Evolutionary conservation across 2,797 vertebrate genomes (phyloP), one percentile per base, ranked within the genome.

Genomic region (Graptemys geographica): DNA sequence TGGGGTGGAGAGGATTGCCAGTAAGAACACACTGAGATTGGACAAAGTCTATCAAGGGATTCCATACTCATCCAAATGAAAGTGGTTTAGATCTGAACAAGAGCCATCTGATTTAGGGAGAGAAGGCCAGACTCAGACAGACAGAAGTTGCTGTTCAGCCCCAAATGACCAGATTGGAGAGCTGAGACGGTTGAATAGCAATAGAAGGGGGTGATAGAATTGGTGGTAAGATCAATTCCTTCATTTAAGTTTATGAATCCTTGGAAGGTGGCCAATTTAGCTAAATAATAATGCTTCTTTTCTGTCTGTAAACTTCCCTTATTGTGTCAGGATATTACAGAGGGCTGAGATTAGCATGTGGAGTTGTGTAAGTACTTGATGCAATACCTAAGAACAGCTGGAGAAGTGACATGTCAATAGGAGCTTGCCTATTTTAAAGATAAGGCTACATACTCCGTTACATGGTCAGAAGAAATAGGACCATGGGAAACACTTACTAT

Each of bases 31-130:
- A 95, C 90, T 82, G 76, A 87, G 86, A 15, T 85, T 76, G 79
- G 87, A 88, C 85, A 88, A 96, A 95, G 96, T 97, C 92, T 97
- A 96, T 96, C 93, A 95, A 91, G 94, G 94, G 84, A 81, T 82
- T 28, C 47, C 62, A 76, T 80, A 93, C 90, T 96, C 96, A 93
- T 86, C 31, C 88, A 95, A 93, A 97, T 97, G 95, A 96, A 96
- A 94, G 87, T 84, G 95, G 95, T 96, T 83, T 81, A 91, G 86
- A 90, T 86, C 96, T 93, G 93, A 94, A 94, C 80, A 83, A 82
- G 86, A 89, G 96, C 95, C 95, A 97, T 96, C 69, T 96, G 97
- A 28, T 96, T 92, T 93, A 96, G 81, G 90, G 79, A 72, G 85
- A 97, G 95, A 94, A 90, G 90, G 94, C 94, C 95, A 95, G 74